These are phyloP conservation scores for Nematopogon swammerdamellus DNA, from an alignment of 2,888 invertebrate species.

Conservation along the genomic window DNA sequence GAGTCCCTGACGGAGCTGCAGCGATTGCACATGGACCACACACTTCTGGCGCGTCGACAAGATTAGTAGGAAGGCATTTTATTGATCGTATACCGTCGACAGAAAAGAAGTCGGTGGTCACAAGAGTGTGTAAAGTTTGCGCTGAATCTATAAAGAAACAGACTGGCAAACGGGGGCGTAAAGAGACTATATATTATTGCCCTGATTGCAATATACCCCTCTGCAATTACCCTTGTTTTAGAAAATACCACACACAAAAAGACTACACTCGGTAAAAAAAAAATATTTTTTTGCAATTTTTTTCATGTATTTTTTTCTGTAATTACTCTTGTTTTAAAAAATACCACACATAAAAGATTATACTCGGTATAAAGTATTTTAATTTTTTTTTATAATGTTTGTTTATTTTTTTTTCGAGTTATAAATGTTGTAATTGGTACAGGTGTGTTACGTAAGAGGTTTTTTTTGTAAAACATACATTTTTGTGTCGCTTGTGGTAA, in stretches of 20 bases:
- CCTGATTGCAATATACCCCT: constrained; percentile 7
- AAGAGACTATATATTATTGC: constrained; percentile 7
- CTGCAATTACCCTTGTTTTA: constrained; percentile 6
- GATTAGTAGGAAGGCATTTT: constrained; percentile 7
- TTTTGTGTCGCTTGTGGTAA: too few relatives aligned
- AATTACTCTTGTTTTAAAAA: too few relatives aligned
- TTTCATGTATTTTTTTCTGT: constrained; percentile 9
- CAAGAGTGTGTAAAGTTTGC: constrained; percentile 8
- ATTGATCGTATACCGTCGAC: constrained; percentile 7
- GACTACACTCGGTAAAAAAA: constrained; percentile 6
- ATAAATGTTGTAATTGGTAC: too few relatives aligned
- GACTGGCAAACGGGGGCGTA: constrained; percentile 5
- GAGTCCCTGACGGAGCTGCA: too few relatives aligned
- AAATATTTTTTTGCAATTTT: constrained; percentile 1
- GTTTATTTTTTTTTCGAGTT: too few relatives aligned
- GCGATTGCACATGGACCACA: too few relatives aligned
- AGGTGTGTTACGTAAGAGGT: too few relatives aligned
- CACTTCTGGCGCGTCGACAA: background rate
- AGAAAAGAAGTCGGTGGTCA: constrained; percentile 6
- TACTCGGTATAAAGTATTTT: too few relatives aligned
- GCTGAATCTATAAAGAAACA: constrained; percentile 6
- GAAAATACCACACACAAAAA: constrained; percentile 6
- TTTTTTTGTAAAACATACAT: too few relatives aligned
- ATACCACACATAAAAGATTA: too few relatives aligned
- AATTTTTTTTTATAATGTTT: too few relatives aligned